Evolutionary conservation across 2,113 vertebrate species (phyloP), one percentile per base, ranked within the genome.

Genomic region (Thunnus thynnus): DNA sequence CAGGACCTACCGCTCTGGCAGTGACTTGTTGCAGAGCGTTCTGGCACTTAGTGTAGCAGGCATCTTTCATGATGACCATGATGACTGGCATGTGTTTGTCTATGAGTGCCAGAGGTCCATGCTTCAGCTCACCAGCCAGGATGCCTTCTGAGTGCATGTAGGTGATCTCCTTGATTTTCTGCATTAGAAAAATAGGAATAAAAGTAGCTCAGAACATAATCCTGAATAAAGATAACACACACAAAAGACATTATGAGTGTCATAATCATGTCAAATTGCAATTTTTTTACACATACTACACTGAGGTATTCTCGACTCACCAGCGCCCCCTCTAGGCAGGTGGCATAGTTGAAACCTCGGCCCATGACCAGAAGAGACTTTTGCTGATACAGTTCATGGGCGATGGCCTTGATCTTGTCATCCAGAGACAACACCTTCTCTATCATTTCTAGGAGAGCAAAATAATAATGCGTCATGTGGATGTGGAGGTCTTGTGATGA

Each of bases 101-200:
- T 20, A 99, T 79, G 1, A 99, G 94, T 0, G 98, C 98, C 91
- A 99, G 87, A 0, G 98, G 98, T 2, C 98, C 98, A 0, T 99
- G 98, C 86, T 99, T 99, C 91, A 99, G 93, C 88, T 99, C 98
- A 20, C 98, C 98, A 1, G 98, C 97, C 90, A 99, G 81, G 92
- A 99, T 99, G 41, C 98, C 98, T 92, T 99, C 98, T 0, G 98
- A 99, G 85, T 99, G 98, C 98, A 99, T 99, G 82, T 99, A 99
- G 1, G 98, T 99, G 88, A 99, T 99, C 92, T 99, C 98, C 90
- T 99, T 99, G 79, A 99, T 99, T 99, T 99, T 99, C 98, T 99
- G 80, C 22, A 91, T 70, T 12, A 0, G 1, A 87, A 72, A 17
- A 67, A n/a, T 36, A 50, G 25, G 1, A 81, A 73, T 56, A 17